A percentile compares a stretch with the other conserved stretches of the same genome.
Conservation (phyloP, 2,888 invertebrate genomes). For the Rhaphigaster nebulosa region DNA sequence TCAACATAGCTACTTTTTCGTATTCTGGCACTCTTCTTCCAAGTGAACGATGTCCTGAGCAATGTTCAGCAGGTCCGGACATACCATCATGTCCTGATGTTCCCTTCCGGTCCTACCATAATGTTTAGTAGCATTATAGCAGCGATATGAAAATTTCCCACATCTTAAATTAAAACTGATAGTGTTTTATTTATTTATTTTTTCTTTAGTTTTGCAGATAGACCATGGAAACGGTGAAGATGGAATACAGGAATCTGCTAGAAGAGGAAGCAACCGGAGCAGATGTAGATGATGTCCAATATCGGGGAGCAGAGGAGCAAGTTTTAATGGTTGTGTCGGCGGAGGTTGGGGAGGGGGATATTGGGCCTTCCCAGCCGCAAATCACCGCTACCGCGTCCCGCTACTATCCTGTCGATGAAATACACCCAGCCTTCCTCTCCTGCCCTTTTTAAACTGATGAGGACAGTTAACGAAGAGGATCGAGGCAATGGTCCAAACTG, state of each 20-base stretch:
- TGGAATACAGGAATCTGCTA: not conserved
- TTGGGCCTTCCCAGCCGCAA: not conserved
- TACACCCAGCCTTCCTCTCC: not conserved
- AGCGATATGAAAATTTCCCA: too few species aligned
- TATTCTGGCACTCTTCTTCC: too few species aligned
- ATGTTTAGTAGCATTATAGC: too few species aligned
- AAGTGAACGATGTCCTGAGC: too few species aligned
- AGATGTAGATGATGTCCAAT: conserved; percentile 14
- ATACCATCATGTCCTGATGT: too few species aligned
- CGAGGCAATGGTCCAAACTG: not conserved
- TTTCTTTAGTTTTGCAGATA: not conserved
- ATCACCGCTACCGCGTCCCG: not conserved
- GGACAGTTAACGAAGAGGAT: not conserved
- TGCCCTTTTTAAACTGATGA: not conserved
- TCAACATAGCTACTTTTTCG: too few species aligned
- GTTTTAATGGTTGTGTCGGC: conserved; percentile 13
- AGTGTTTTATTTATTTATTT: too few species aligned
- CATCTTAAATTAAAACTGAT: too few species aligned
- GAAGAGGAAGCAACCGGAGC: not conserved
- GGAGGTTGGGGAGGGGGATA: not conserved
- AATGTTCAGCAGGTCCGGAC: too few species aligned
- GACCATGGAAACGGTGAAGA: not conserved
- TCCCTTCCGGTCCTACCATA: too few species aligned
- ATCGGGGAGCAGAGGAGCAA: not conserved
- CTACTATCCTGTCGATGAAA: not conserved